Evolutionary conservation across 37 sponge, comb jelly and placozoan species (phyloP), one percentile per base, ranked within the genome.

Genomic region (Diacarnus erythraeanus): DNA sequence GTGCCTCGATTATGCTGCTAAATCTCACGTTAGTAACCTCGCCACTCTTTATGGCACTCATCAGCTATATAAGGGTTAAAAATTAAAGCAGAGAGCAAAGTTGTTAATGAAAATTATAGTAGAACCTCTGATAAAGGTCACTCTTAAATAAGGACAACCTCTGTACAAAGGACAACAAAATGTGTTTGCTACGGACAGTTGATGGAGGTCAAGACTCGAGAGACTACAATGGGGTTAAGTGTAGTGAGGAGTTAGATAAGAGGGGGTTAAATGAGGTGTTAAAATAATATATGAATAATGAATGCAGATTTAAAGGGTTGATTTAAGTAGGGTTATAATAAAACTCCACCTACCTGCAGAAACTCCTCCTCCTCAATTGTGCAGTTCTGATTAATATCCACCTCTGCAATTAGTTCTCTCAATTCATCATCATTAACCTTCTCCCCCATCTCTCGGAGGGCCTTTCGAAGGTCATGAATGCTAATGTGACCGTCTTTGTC

Each of bases 361-460:
- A 99, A 99, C 88, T 99, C 99, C 6, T 99, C 99, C 37, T 94
- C 81, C 38, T 99, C 99, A 42, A 99, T 94, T 42, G 94, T 94
- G 30, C 87, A 83, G 77, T 99, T 99, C 87, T 89, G 84, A 74
- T 99, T 96, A 33, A 91, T 87, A 69, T 99, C 99, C 47, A 96
- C 99, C 72, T 99, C 95, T 36, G 97, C 86, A 57, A 97, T 97
- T 18, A 97, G 88, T 2, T 88, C 94, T 22, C 92, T 92, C 76
- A 97, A 77, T 65, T 97, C 80, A 23, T 69, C 68, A 36, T 97
- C 97, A n/a, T 59, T 54, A 4, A 97, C 92, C 12, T 69, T 61
- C 61, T 88, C 93, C 56, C 93, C 93, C 72, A 95, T 90, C 47
- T 90, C 88, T 1, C 59, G 51, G 27, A 95, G 75, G 27, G 93